Percentiles rank a stretch among this genome's conserved stretches.
These are phyloP conservation scores for Parnassius smintheus DNA, from an alignment of 2,888 invertebrate species.

Conservation along the genomic window DNA sequence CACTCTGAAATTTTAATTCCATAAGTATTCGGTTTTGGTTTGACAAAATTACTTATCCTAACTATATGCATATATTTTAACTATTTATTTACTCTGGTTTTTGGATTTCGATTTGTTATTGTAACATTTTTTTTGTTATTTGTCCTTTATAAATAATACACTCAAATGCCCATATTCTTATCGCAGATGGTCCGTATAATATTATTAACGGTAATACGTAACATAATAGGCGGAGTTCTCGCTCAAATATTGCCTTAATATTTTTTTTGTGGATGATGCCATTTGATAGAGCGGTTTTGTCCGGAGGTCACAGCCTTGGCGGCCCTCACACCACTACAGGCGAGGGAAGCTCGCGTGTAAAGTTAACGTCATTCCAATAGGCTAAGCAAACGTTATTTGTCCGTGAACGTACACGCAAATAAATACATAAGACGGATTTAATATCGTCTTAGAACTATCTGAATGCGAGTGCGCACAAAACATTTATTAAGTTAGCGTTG, in stretches of 20 bases:
- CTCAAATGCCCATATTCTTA: too few relatives aligned
- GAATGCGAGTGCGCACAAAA: constrained; percentile 11
- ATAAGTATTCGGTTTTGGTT: too few relatives aligned
- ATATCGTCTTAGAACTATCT: constrained; percentile 9
- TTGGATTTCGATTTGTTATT: too few relatives aligned
- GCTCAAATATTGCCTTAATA: constrained; percentile 20
- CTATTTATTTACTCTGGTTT: too few relatives aligned
- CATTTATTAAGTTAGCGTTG: background rate
- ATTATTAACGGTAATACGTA: constrained; percentile 1
- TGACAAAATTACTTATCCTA: too few relatives aligned
- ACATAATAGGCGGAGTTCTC: constrained; percentile 9
- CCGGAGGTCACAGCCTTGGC: constrained; percentile 51
- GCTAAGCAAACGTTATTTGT: constrained; percentile 36
- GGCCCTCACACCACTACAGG: constrained; percentile 35
- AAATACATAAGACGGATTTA: constrained; percentile 14
- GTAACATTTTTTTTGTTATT: too few relatives aligned
- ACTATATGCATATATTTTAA: too few relatives aligned
- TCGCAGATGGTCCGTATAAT: too few relatives aligned
- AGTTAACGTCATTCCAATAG: constrained; percentile 44
- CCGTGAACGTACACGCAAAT: constrained; percentile 29
- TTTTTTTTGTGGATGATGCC: constrained; percentile 9
- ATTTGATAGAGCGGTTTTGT: constrained; percentile 26
- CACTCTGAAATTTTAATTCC: too few relatives aligned
- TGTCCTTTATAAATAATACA: too few relatives aligned
- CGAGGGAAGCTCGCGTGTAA: constrained; percentile 45